A percentile compares a stretch with the other conserved stretches of the same genome.
These are phyloP conservation scores for Reticulitermes speratus DNA, from an alignment of 1,140 invertebrate genomes.

Conservation along the genomic window DNA sequence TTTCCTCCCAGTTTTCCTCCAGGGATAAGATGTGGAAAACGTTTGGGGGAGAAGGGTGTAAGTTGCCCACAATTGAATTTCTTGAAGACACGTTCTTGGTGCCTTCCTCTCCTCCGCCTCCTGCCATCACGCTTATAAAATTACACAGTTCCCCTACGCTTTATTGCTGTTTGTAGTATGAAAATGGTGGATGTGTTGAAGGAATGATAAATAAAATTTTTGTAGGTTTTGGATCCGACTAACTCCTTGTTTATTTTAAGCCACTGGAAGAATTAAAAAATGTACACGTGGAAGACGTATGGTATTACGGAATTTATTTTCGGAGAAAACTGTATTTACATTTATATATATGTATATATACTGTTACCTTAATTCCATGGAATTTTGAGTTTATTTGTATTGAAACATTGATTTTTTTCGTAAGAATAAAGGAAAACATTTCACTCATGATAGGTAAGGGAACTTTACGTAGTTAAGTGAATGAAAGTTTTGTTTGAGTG, in stretches of 20 bases:
- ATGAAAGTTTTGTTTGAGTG: no score
- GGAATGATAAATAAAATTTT: neutral
- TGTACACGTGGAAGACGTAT: no score
- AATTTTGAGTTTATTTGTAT: no score
- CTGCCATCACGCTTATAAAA: neutral
- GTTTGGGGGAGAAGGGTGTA: neutral
- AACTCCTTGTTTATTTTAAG: neutral
- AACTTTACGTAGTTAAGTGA: no score
- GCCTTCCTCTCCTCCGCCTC: neutral
- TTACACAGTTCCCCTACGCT: neutral
- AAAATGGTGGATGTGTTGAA: neutral
- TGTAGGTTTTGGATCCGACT: neutral
- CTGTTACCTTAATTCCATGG: no score
- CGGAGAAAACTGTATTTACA: no score
- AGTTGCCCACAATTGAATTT: slow-evolving; percentile 18
- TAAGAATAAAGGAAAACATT: no score
- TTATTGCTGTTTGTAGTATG: neutral
- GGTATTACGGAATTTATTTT: no score
- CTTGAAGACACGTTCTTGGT: neutral
- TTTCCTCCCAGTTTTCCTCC: neutral
- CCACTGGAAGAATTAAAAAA: no score
- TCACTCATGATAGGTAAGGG: no score
- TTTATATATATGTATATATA: no score
- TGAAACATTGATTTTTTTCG: no score
- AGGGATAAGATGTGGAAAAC: neutral